Evolutionary conservation across 2,797 vertebrate species (phyloP).

Genomic region (Antennarius maculatus): DNA sequence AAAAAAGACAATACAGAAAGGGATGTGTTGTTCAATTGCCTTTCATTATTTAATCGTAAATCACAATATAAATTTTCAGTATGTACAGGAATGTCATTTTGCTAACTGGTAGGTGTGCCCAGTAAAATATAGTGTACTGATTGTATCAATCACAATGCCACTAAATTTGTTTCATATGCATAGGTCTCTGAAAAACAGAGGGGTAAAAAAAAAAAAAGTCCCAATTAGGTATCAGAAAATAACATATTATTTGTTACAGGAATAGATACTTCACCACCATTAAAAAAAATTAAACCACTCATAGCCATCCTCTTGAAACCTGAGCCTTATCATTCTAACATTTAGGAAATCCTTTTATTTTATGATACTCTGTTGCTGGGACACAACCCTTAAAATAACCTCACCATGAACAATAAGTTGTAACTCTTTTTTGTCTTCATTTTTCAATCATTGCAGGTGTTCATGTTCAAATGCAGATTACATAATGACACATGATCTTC

Average conservation of each 20-base stretch:
- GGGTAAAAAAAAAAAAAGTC: conserved; percentile 7
- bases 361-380: conserved; percentile 29
- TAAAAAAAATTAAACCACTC: conserved; percentile 53
- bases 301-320: conserved; percentile 43
- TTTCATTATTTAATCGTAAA: conserved; percentile 73
- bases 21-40: conserved; percentile 40
- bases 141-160: conserved; percentile 64
- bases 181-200: conserved; percentile 16
- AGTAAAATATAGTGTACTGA: conserved; percentile 49
- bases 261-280: conserved; percentile 55
- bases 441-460: conserved; percentile 34
- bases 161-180: conserved; percentile 42
- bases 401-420: conserved; percentile 25
- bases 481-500: conserved; percentile 37
- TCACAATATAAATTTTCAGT: conserved; percentile 75
- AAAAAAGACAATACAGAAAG: conserved; percentile 43
- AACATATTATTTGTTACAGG: conserved; percentile 25
- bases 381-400: conserved; percentile 37
- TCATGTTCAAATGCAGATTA: conserved; percentile 51
- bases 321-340: conserved; percentile 59
- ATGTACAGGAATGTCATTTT: conserved; percentile 75
- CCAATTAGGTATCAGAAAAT: conserved; percentile 30
- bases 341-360: conserved; percentile 37
- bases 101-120: conserved; percentile 60
- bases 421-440: conserved; percentile 17